A percentile compares a stretch with the other conserved stretches of the same genome.
Conservation (phyloP, 2,113 vertebrate genomes). For the Bos indicus region DNA sequence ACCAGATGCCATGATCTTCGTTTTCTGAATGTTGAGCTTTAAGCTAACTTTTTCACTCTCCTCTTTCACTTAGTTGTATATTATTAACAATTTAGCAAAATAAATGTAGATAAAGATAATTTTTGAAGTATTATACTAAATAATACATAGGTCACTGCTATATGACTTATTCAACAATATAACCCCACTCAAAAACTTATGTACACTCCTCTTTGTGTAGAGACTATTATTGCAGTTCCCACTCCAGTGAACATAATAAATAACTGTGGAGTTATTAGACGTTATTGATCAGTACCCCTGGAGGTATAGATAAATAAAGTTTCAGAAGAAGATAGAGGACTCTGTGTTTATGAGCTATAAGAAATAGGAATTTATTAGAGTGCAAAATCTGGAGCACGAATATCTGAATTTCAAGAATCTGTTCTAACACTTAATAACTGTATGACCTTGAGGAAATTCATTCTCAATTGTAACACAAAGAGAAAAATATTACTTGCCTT, state of each 20-base stretch:
- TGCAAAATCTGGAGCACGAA: background rate
- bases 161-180: background rate
- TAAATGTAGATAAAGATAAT: background rate
- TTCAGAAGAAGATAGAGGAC: background rate
- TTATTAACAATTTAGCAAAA: background rate
- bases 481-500: slow-evolving; percentile 6
- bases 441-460: background rate
- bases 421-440: background rate
- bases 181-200: background rate
- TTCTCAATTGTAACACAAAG: background rate
- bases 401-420: background rate
- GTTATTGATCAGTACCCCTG: background rate
- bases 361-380: background rate
- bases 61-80: background rate
- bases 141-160: background rate
- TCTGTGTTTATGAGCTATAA: background rate
- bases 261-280: background rate
- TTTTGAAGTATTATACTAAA: background rate
- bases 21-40: too few relatives aligned
- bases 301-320: background rate
- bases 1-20: too few relatives aligned
- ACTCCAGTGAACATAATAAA: background rate
- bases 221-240: background rate
- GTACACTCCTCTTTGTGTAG: too few relatives aligned
- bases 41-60: too few relatives aligned